Conservation (phyloP, 2,888 invertebrate species). For the Rhyacophila evoluta region DNA sequence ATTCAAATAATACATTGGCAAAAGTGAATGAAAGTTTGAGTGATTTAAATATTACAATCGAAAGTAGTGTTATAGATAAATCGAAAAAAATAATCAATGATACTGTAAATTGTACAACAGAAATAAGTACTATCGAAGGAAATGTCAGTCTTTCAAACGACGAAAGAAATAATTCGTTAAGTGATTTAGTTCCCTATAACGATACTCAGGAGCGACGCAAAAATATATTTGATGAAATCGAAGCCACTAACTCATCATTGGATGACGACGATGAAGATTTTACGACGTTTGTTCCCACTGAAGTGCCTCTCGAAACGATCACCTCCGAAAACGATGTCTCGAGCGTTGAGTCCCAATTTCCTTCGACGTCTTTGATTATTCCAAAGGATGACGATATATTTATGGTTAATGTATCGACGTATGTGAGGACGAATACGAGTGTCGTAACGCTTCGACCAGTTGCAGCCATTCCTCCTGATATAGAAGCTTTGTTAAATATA, state of each 20-base stretch:
- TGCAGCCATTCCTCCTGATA: conserved; percentile 61
- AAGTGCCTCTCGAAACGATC: conserved; percentile 28
- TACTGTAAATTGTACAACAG: conserved; percentile 55
- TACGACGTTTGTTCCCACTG: not conserved
- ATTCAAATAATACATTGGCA: not conserved
- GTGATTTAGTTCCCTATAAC: conserved; percentile 31
- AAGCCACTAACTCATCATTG: not conserved
- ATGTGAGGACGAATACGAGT: conserved; percentile 65
- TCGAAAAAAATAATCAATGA: conserved; percentile 56
- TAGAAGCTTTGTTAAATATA: conserved; percentile 66
- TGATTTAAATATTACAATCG: not conserved
- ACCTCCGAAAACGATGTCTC: conserved; percentile 34
- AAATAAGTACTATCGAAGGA: conserved; percentile 44
- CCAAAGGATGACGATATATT: conserved; percentile 68
- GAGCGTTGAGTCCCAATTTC: conserved; percentile 43
- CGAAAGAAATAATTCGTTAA: conserved; percentile 30
- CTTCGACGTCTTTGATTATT: conserved; percentile 55
- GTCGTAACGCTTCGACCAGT: conserved; percentile 61
- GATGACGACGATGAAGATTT: conserved; percentile 15
- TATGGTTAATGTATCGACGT: conserved; percentile 71
- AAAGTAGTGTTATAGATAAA: conserved; percentile 38
- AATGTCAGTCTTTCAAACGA: not conserved
- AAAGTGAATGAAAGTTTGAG: not conserved
- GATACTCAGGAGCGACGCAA: conserved; percentile 50
- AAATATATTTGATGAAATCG: conserved; percentile 29